Base-by-base conservation (phyloP, 2,888 invertebrate species). In the Ectropis crepuscularia region DNA sequence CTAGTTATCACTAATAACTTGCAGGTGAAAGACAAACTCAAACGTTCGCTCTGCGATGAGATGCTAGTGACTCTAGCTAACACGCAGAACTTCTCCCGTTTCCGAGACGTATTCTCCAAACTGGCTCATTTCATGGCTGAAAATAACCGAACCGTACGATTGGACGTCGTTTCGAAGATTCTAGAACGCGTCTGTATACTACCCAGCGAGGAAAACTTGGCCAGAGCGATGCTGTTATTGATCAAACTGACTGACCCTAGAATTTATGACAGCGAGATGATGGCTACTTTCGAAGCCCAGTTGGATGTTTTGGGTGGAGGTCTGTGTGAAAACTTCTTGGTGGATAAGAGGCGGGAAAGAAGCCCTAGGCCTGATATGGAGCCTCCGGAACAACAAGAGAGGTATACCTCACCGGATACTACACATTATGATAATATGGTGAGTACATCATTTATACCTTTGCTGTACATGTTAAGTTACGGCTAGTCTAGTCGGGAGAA, bases 61-160 rank as follows among this genome's bases (percentile, higher is more conserved):
- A 84, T 87, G 5, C 79, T 92, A 75, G 63, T 76, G 12, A 72
- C 77, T 0, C 81, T 92, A 61, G 86, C 88, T 0, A 70, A 79
- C 6, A 85, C 90, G 2, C 88, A 85, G 53, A 92, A 92, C 71
- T 91, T 92, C 70, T 79, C 85, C 0, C 79, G 89, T 6, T 92
- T 91, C 71, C 88, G 85, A 68, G 41, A 42, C 0, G 82, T 88
- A 36, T 91, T 90, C 67, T 69, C 85, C 6, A 85, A 80, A 58
- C 71, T 92, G 7, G 81, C 84, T 0, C 62, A 78, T 7, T 86
- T 86, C 48, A 82, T 90, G 65, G 77, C 78, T 2, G 39, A 67
- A 0, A 74, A 75, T 16, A 72, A 69, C 4, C 73, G 81, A 53
- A 70, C 62, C 2, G 83, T 91, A 10, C 65, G 69, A 16, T 63